Evolutionary conservation across 2,888 invertebrate species (phyloP).

Genomic region (Saturnia japonica): DNA sequence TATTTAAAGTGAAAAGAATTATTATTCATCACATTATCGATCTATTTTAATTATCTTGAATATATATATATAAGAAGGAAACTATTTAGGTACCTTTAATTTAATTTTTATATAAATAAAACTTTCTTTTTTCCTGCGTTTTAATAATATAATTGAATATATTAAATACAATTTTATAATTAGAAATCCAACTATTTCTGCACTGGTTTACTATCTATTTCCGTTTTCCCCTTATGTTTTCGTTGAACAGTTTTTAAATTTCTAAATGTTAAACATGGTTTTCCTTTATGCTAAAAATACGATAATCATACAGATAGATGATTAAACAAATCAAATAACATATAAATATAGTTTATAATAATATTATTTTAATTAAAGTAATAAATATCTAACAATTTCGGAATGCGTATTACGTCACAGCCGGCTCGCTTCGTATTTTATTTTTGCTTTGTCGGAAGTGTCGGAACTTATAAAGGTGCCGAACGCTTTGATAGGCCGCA

Average conservation of each 20-base stretch:
- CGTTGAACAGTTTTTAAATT: neutral
- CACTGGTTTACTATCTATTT: neutral
- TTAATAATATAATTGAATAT: neutral
- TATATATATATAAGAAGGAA: too few relatives aligned
- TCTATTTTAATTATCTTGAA: too few relatives aligned
- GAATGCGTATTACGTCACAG: constrained; percentile 54
- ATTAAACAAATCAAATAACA: neutral
- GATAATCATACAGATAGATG: neutral
- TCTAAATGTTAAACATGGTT: neutral
- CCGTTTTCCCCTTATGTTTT: neutral
- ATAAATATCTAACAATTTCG: constrained; percentile 33
- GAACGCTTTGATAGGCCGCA: constrained; percentile 65
- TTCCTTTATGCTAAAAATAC: neutral
- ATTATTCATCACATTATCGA: too few relatives aligned
- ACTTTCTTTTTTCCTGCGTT: neutral
- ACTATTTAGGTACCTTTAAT: neutral
- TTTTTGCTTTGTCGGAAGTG: constrained; percentile 65
- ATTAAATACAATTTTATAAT: neutral
- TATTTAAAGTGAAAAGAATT: too few relatives aligned
- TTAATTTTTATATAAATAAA: neutral
- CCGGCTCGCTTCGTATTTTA: constrained; percentile 44
- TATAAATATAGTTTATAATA: neutral
- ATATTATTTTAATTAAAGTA: neutral
- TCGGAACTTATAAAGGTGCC: constrained; percentile 72
- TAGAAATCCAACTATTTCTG: neutral